Conservation (phyloP, 2,113 vertebrate genomes). For the Calonectris borealis region DNA sequence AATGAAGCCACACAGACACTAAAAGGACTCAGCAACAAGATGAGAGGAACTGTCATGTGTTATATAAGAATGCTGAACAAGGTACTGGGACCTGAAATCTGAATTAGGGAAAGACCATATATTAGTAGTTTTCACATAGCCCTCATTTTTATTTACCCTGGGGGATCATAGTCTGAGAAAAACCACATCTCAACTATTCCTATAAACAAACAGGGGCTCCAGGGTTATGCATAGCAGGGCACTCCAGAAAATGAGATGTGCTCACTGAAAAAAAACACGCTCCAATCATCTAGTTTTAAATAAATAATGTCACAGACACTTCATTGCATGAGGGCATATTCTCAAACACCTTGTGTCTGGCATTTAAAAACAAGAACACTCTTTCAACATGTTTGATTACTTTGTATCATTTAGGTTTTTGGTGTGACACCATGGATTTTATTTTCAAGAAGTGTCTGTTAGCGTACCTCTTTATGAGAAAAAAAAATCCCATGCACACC, state of each 20-base stretch:
- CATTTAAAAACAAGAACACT: background rate
- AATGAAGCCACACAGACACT: background rate
- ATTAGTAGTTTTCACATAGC: background rate
- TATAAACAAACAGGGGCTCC: slow-evolving; percentile 25
- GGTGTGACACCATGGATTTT: background rate
- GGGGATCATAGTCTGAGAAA: background rate
- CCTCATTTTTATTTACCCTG: slow-evolving; percentile 65
- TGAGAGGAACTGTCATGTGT: slow-evolving; percentile 41
- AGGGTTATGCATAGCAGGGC: background rate
- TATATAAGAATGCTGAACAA: slow-evolving; percentile 43
- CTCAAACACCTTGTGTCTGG: background rate
- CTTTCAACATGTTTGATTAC: background rate
- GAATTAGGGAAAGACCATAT: background rate
- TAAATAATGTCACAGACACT: slow-evolving; percentile 55
- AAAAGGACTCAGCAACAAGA: slow-evolving; percentile 11
- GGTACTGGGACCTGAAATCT: background rate
- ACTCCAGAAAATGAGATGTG: slow-evolving; percentile 49
- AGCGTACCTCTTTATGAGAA: background rate
- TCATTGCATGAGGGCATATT: background rate
- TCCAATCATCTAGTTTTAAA: slow-evolving; percentile 29
- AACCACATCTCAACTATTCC: background rate
- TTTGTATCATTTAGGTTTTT: background rate
- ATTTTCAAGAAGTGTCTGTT: background rate
- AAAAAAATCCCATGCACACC: background rate
- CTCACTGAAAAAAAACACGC: slow-evolving; percentile 11